Evolutionary conservation across 2,888 invertebrate genomes (phyloP).

Genomic region (Protophormia terraenovae): DNA sequence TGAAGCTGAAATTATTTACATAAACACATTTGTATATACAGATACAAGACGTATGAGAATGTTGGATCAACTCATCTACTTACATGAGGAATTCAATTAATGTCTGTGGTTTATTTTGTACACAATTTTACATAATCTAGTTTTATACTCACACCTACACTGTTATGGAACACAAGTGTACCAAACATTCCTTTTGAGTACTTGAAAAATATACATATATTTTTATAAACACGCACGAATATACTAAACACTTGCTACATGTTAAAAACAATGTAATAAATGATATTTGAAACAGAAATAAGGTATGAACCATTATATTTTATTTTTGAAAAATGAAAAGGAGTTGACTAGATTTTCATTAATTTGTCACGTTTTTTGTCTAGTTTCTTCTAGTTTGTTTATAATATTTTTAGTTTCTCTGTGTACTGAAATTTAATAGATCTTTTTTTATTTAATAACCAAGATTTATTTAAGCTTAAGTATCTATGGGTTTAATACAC

Average conservation of each 20-base stretch:
- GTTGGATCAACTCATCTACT: background rate
- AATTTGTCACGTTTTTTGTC: too few relatives aligned
- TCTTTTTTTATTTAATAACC: background rate
- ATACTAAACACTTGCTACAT: background rate
- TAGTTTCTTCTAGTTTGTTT: too few relatives aligned
- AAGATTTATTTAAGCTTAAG: background rate
- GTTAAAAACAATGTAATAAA: background rate
- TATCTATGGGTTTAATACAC: background rate
- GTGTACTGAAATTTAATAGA: background rate
- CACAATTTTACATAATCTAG: constrained; percentile 26
- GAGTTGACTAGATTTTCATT: background rate
- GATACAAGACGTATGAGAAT: background rate
- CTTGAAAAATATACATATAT: background rate
- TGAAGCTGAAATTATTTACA: too few relatives aligned
- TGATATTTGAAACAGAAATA: background rate
- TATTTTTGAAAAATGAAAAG: too few relatives aligned
- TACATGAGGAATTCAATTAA: constrained; percentile 40
- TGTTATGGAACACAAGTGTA: background rate
- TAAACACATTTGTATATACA: too few relatives aligned
- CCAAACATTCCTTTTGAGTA: background rate
- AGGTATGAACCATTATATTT: background rate
- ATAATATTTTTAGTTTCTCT: background rate
- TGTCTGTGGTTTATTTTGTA: constrained; percentile 46
- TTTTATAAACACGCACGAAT: background rate
- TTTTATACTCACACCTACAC: background rate